phyloP scores from a whole-genome alignment of 2,797 vertebrate genomes.

The Spinus olivaceus region DNA sequence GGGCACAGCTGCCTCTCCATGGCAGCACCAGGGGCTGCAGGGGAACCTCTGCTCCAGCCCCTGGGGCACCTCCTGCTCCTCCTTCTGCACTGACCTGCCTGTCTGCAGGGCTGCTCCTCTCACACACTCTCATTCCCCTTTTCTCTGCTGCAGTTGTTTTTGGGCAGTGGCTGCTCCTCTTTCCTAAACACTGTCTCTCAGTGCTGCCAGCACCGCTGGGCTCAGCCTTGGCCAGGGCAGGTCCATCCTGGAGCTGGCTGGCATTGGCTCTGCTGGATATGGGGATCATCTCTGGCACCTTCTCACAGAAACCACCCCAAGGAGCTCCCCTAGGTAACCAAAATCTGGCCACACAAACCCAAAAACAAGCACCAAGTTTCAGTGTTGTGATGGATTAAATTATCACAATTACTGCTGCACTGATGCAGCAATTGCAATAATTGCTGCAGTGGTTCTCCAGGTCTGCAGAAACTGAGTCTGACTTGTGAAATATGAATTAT shows the following conservation, averaged over 20 bases:
- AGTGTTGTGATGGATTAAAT: neutral
- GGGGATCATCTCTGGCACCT: neutral
- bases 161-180: neutral
- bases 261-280: rapidly evolving
- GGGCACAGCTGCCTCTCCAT: neutral
- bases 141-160: neutral
- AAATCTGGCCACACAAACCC: neutral
- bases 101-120: neutral
- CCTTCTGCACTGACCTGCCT: neutral
- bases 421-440: neutral
- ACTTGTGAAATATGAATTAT: neutral
- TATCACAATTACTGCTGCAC: neutral
- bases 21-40: neutral
- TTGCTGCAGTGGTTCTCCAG: neutral
- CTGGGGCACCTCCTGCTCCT: neutral
- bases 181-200: neutral
- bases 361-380: neutral
- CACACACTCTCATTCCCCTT: neutral
- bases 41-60: neutral
- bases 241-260: neutral
- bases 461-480: neutral
- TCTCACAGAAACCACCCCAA: neutral
- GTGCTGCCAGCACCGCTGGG: neutral
- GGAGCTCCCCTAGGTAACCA: neutral
- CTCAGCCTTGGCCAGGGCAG: neutral